Evolutionary conservation across 2,888 invertebrate species (phyloP), one percentile per base, ranked within the genome.

Genomic region (Scelioninae gen. 1): DNA sequence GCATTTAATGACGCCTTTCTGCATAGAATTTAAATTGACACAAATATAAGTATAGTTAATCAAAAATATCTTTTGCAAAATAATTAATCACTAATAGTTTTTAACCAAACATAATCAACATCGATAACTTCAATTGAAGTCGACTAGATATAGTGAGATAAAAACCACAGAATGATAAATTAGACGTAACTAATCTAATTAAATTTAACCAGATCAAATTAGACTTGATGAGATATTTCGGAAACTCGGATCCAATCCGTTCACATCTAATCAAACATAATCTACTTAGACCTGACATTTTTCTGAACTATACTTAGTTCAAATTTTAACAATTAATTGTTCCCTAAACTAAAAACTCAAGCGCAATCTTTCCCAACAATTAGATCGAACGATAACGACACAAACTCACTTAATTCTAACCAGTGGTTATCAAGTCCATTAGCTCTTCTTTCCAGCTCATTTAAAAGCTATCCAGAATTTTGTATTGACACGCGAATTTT

Each of bases 151-250:
- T 16, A 63, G 34, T 29, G 6, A 4, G 13, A 38, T 38, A 65
- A 65, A 65, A 65, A 51, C 65, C 49, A 11, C 65, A 65, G 51
- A 51, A 34, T 38, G 29, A 65, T 65, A 49, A 65, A 65, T 65
- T 49, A 38, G n/a, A 51, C 51, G 38, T 40, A 65, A 65, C 40
- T 65, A 65, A 65, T 65, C 29, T 65, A 63, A 63, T 63, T 32
- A 63, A 62, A 31, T 62, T 29, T 29, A 40, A 34, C 13, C 63
- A n/a, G 34, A 49, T 47, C 49, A 34, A 63, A 63, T 63, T 63
- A 47, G 34, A 34, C 16, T 7, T 7, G 31, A 49, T 34, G 49
- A 49, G 16, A 16, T 49, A 23, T 13, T 16, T 11, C 16, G 63
- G 34, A 63, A 63, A 63, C 49, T 38, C 23, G 34, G 49, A 49